Conservation (phyloP, 2,888 invertebrate genomes). For the Athalia rosae region DNA sequence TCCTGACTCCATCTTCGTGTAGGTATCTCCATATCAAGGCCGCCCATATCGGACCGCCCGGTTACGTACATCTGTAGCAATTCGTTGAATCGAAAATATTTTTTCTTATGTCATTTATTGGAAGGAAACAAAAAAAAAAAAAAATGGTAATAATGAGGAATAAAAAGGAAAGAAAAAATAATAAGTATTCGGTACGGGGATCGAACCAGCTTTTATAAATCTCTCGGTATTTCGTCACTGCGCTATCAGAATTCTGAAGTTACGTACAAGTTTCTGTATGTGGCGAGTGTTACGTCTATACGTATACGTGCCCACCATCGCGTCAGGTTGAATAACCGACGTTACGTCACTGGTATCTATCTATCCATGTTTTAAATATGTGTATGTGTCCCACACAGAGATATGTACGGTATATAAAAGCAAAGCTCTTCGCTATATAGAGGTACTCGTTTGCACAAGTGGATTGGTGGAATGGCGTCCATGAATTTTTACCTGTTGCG, state of each 20-base stretch:
- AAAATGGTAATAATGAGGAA: too few relatives aligned
- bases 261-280: too few relatives aligned
- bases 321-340: constrained; percentile 73
- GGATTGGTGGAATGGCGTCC: background rate
- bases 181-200: too few relatives aligned
- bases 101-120: too few relatives aligned
- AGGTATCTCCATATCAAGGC: too few relatives aligned
- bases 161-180: too few relatives aligned
- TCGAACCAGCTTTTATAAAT: constrained; percentile 4
- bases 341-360: constrained; percentile 67
- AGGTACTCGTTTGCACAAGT: constrained; percentile 29
- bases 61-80: too few relatives aligned
- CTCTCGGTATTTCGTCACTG: constrained; percentile 70
- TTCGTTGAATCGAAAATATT: too few relatives aligned
- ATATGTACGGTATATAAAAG: background rate
- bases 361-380: background rate
- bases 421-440: background rate
- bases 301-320: constrained; percentile 2
- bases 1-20: too few relatives aligned
- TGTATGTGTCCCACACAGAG: background rate
- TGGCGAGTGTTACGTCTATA: background rate
- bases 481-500: background rate
- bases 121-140: too few relatives aligned
- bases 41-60: too few relatives aligned
- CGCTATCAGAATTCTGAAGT: constrained; percentile 43